Evolutionary conservation across 2,888 invertebrate genomes (phyloP).

Genomic region (Bedellia somnulentella): DNA sequence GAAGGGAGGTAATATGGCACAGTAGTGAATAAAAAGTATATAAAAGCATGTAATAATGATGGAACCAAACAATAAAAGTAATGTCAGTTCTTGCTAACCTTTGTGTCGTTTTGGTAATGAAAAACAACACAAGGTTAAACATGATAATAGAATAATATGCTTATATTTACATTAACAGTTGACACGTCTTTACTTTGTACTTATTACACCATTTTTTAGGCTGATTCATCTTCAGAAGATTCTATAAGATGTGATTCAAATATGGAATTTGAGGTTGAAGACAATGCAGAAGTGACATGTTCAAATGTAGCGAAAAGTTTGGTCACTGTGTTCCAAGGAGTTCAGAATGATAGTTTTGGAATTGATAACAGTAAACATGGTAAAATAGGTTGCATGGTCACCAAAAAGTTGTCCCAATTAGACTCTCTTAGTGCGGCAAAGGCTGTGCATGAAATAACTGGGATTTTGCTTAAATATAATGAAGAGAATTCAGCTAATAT

Average conservation of each 20-base stretch:
- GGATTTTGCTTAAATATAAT: conserved; percentile 34
- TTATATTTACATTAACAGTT: too few relatives aligned
- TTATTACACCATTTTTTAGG: too few relatives aligned
- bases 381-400: conserved; percentile 24
- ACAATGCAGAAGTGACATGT: conserved; percentile 15
- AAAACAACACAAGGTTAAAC: too few relatives aligned
- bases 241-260: background rate
- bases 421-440: conserved; percentile 32
- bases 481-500: conserved; percentile 36
- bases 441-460: conserved; percentile 28
- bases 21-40: too few relatives aligned
- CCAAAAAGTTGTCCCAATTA: conserved; percentile 28
- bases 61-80: too few relatives aligned
- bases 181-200: too few relatives aligned
- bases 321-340: conserved; percentile 25
- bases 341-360: conserved; percentile 34
- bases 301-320: conserved; percentile 27
- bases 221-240: background rate
- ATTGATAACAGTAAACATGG: conserved; percentile 26
- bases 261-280: background rate
- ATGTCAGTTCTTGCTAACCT: too few relatives aligned
- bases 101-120: too few relatives aligned
- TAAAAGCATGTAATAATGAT: too few relatives aligned
- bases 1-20: too few relatives aligned
- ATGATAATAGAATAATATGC: too few relatives aligned